phyloP scores from a whole-genome alignment of 1,140 invertebrate genomes.

The Neomicropteryx cornuta region DNA sequence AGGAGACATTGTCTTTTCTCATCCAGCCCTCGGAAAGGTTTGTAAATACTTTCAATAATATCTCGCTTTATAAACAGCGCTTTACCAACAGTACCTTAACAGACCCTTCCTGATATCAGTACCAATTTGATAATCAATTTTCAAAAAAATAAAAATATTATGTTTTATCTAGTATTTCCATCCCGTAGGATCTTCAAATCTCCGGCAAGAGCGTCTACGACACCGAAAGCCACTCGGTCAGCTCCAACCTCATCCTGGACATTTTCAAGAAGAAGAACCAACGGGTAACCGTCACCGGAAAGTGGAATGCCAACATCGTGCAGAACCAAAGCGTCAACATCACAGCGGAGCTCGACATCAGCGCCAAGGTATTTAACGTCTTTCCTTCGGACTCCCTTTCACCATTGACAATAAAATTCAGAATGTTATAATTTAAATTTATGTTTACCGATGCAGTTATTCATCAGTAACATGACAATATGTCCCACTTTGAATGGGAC shows the following conservation, averaged over 20 bases:
- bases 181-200: conserved; percentile 37
- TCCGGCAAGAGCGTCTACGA: conserved; percentile 34
- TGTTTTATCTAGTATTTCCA: too few species aligned
- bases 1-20: conserved; percentile 48
- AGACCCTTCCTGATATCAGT: too few species aligned
- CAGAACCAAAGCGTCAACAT: conserved; percentile 18
- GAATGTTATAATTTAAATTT: too few species aligned
- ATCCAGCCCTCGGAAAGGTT: conserved; percentile 54
- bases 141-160: too few species aligned
- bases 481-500: too few species aligned
- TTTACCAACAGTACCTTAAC: conserved; percentile 4
- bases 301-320: conserved; percentile 19
- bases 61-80: conserved; percentile 1
- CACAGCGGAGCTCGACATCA: conserved; percentile 1
- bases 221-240: conserved; percentile 25
- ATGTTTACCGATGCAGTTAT: too few species aligned
- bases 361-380: conserved; percentile 9
- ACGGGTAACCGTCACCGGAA: conserved; percentile 38
- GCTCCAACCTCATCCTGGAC: conserved; percentile 44
- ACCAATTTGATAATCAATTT: too few species aligned
- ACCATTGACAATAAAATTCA: too few species aligned
- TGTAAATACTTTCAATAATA: conserved; percentile 6
- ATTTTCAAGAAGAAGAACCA: conserved; percentile 50
- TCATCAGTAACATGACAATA: too few species aligned
- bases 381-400: too few species aligned